Percentiles rank a stretch among this genome's conserved stretches.
These are phyloP conservation scores for Elysia chlorotica DNA, from an alignment of 1,140 invertebrate genomes.

Conservation along the genomic window DNA sequence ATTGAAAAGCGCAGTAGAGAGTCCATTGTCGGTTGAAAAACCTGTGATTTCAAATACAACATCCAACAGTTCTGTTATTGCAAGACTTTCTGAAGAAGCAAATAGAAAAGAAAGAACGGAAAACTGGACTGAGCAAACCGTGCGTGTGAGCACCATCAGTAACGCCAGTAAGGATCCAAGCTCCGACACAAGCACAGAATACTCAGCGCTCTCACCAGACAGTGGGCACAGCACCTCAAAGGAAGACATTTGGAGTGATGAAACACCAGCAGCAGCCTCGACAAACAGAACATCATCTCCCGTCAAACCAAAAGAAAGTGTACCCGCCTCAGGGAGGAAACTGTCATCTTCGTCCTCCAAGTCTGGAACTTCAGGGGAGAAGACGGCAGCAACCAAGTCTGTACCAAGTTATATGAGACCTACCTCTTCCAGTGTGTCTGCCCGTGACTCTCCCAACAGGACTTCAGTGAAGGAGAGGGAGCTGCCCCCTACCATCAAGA, in stretches of 20 bases:
- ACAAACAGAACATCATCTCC: slow-evolving; percentile 21
- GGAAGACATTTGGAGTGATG: slow-evolving; percentile 46
- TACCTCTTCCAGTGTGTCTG: slow-evolving; percentile 8
- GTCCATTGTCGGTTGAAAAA: too few species aligned
- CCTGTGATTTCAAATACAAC: neutral
- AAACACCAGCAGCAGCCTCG: slow-evolving; percentile 29
- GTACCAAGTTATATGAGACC: slow-evolving; percentile 45
- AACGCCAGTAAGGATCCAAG: slow-evolving; percentile 36
- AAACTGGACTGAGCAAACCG: slow-evolving; percentile 49
- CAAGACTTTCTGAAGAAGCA: slow-evolving; percentile 32
- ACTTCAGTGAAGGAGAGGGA: slow-evolving; percentile 26
- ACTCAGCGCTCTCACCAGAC: slow-evolving; percentile 39
- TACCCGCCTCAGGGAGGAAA: neutral
- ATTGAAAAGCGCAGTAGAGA: neutral
- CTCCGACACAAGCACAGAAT: slow-evolving; percentile 22
- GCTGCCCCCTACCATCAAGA: slow-evolving; percentile 17
- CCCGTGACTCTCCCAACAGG: slow-evolving; percentile 32
- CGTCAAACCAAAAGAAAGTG: slow-evolving; percentile 18
- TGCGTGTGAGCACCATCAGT: slow-evolving; percentile 28
- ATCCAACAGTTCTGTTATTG: slow-evolving; percentile 4
- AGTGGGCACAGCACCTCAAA: slow-evolving; percentile 45
- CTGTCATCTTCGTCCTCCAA: slow-evolving; percentile 10
- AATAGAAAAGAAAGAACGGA: slow-evolving; percentile 51
- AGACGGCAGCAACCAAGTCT: slow-evolving; percentile 25
- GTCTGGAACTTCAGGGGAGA: slow-evolving; percentile 20